phyloP scores from a whole-genome alignment of 23 tunicate species.

The Ciona savignyi region DNA sequence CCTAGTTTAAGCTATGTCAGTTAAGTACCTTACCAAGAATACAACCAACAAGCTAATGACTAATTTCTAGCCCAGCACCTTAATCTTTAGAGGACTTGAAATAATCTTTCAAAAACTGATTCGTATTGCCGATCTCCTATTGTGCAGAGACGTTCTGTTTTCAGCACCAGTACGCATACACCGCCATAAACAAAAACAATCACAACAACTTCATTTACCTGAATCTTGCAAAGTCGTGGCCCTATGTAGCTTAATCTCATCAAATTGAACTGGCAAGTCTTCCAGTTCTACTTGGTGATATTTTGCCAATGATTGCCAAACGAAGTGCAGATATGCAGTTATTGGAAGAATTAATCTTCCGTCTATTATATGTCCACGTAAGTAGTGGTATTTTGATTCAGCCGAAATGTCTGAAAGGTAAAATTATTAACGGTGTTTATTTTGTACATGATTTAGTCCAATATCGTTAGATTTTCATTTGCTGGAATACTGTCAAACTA shows the following conservation, averaged over 20 bases:
- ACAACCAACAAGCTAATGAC: too few species aligned
- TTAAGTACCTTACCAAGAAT: too few species aligned
- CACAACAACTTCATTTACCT: background rate
- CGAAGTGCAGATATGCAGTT: conserved; percentile 9
- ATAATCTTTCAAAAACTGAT: too few species aligned
- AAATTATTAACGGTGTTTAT: background rate
- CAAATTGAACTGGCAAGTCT: conserved; percentile 4
- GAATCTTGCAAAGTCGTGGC: conserved; percentile 2
- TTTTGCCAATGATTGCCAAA: conserved; percentile 17
- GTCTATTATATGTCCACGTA: conserved; percentile 15
- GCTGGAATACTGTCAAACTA: too few species aligned
- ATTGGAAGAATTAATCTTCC: conserved; percentile 8
- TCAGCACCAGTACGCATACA: too few species aligned
- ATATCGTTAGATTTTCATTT: too few species aligned
- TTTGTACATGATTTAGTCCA: too few species aligned
- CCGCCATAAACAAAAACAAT: background rate
- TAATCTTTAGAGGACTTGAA: too few species aligned
- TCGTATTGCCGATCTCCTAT: too few species aligned
- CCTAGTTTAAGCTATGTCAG: too few species aligned
- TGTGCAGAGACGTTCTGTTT: too few species aligned
- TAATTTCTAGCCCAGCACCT: too few species aligned
- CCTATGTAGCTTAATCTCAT: conserved; percentile 6
- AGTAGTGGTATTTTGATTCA: conserved; percentile 1
- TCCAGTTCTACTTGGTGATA: background rate
- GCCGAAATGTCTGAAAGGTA: background rate